A percentile compares a stretch with the other conserved stretches of the same genome.
Evolutionary conservation across 2,888 invertebrate genomes (phyloP).

Genomic region (Oscheius myriophilus): DNA sequence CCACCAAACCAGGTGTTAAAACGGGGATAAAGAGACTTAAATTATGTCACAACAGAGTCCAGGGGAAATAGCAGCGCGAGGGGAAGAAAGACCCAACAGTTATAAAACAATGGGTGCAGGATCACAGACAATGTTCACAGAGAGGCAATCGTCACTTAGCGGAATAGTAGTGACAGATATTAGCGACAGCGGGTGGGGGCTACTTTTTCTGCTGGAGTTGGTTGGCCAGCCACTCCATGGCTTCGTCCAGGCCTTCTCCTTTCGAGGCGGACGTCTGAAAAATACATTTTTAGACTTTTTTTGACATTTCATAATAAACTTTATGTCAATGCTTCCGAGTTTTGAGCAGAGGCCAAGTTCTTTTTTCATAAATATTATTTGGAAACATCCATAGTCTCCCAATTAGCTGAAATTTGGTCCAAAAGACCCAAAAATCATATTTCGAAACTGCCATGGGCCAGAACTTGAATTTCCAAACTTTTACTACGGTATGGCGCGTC

Average conservation of each 20-base stretch:
- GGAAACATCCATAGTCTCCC: too few relatives aligned
- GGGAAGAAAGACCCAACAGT: slow-evolving; percentile 3
- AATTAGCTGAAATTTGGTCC: too few relatives aligned
- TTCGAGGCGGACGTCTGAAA: slow-evolving; percentile 88
- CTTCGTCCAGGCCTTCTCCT: slow-evolving; percentile 96
- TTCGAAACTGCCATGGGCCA: too few relatives aligned
- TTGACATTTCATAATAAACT: neutral
- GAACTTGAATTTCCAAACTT: too few relatives aligned
- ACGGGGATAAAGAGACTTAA: neutral
- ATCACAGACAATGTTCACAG: slow-evolving; percentile 28
- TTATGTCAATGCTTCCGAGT: too few relatives aligned
- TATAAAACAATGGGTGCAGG: neutral
- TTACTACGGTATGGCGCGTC: too few relatives aligned
- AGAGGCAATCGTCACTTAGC: neutral
- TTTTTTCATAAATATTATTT: too few relatives aligned
- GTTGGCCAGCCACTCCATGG: slow-evolving; percentile 91
- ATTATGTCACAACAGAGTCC: slow-evolving; percentile 21
- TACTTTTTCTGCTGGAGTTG: slow-evolving; percentile 58
- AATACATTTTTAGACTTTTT: neutral
- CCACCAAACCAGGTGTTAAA: too few relatives aligned
- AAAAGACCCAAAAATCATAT: too few relatives aligned
- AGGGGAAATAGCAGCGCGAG: too few relatives aligned
- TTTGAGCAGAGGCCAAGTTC: too few relatives aligned
- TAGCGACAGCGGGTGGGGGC: neutral
- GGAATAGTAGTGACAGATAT: neutral